Percentiles rank a stretch among this genome's conserved stretches.
These are phyloP conservation scores for Popillia japonica DNA, from an alignment of 1,140 invertebrate genomes.

Conservation along the genomic window DNA sequence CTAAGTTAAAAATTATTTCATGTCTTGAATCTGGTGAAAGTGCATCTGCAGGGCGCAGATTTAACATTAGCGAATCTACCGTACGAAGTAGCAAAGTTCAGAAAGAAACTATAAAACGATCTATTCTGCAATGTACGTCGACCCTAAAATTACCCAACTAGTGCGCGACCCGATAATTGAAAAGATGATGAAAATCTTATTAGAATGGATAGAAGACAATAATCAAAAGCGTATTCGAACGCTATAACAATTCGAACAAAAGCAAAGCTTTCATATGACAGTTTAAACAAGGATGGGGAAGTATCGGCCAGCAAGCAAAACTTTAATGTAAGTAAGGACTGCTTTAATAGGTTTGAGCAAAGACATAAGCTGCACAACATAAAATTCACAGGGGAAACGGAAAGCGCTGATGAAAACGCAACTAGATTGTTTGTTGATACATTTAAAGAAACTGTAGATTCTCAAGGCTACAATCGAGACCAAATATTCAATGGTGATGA, in stretches of 20 bases:
- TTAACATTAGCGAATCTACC: not conserved
- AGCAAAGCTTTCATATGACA: not conserved
- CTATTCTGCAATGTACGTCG: no score
- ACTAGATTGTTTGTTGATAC: not conserved
- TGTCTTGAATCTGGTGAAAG: no score
- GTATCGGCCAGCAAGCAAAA: not conserved
- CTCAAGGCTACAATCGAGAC: slow-evolving; percentile 54
- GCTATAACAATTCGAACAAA: not conserved
- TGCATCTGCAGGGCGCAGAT: no score
- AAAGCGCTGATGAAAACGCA: slow-evolving; percentile 50
- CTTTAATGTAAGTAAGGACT: slow-evolving; percentile 55
- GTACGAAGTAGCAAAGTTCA: not conserved
- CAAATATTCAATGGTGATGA: slow-evolving; percentile 60
- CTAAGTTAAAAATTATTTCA: no score
- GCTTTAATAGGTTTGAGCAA: slow-evolving; percentile 59
- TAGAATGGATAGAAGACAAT: no score
- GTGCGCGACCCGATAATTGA: not conserved
- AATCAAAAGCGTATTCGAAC: not conserved
- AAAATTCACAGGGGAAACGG: slow-evolving; percentile 54
- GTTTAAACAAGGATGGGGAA: not conserved
- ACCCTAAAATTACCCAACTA: not conserved
- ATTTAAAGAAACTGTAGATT: slow-evolving; percentile 56
- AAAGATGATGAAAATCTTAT: not conserved
- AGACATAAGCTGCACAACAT: slow-evolving; percentile 56
- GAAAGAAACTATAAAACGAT: no score